Base-by-base conservation (phyloP, 2,113 vertebrate species). In the Stomatorhinus ivindoensis region DNA sequence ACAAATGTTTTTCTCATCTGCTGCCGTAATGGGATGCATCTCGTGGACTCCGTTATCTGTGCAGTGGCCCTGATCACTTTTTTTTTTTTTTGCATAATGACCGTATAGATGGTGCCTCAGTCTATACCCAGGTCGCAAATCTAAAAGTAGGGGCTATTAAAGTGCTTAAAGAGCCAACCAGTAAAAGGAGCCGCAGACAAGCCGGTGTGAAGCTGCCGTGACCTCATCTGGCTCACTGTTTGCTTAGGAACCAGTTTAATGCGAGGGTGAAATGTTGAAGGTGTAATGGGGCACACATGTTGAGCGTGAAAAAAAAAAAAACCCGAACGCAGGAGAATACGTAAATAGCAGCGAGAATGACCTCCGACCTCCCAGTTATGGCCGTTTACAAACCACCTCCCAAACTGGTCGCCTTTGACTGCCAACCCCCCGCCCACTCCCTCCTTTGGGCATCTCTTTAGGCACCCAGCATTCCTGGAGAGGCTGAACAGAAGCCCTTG, bases 401-500 rank as follows among this genome's bases (percentile, higher is more conserved):
- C 55, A 88, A 53, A 51, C 85, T 48, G 35, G 85, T 50, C 5
- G 85, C 48, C 85, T 27, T 87, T 51, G 24, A 31, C 47, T 27
- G 10, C 85, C 85, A 53, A 89, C 88, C 27, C 44, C 58, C 91
- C 84, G 42, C 55, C 89, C 21, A 17, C 27, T 53, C 73, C 48
- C 31, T 89, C 21, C n/a, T 10, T 89, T 92, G 90, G 92, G 92
- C 93, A 93, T 95, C 94, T 95, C 95, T 96, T 95, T 96, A 95
- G 95, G 93, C 93, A 91, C 39, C 92, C 94, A 92, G 95, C 95
- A 96, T 96, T 96, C 95, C 95, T 94, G 92, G 88, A 93, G 93
- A 91, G 93, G 92, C 93, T 76, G 92, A 95, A 96, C 95, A 96
- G 95, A 96, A 96, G 94, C 95, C 94, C 95, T 95, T 96, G 95